A percentile compares a stretch with the other conserved stretches of the same genome.
These are phyloP conservation scores for Martes martes DNA, from an alignment of 2,113 vertebrate species.

Conservation along the genomic window DNA sequence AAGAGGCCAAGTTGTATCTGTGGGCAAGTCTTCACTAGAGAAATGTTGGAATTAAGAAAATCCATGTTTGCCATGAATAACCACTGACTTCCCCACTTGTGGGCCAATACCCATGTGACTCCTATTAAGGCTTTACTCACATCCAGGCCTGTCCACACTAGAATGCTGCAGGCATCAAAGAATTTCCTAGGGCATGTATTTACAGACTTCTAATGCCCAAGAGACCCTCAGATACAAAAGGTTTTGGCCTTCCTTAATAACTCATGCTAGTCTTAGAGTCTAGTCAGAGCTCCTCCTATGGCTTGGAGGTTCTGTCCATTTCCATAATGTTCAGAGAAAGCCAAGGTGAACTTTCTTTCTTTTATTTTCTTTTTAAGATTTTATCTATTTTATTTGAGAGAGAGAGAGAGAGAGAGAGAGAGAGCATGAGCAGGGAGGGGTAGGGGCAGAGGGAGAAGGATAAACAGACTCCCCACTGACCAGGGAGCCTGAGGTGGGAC, in stretches of 20 bases:
- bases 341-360: neutral
- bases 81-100: neutral
- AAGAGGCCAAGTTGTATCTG: conserved; percentile 41
- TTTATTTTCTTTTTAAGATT: too few species aligned
- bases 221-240: conserved; percentile 21
- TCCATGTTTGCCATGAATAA: conserved; percentile 27
- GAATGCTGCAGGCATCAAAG: conserved; percentile 49
- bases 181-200: conserved; percentile 33
- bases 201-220: neutral
- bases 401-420: too few species aligned
- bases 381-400: too few species aligned
- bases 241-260: neutral
- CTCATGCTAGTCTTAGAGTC: neutral
- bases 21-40: conserved; percentile 67
- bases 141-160: conserved; percentile 59
- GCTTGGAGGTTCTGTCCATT: neutral
- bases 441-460: neutral
- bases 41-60: conserved; percentile 58
- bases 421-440: too few species aligned
- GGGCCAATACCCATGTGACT: conserved; percentile 13
- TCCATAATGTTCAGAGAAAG: neutral
- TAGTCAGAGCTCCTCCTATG: neutral
- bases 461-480: neutral
- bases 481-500: neutral
- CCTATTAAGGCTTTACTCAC: conserved; percentile 51